Evolutionary conservation across 2,888 invertebrate species (phyloP), one percentile per base, ranked within the genome.

Genomic region (Drosophila prolongata): DNA sequence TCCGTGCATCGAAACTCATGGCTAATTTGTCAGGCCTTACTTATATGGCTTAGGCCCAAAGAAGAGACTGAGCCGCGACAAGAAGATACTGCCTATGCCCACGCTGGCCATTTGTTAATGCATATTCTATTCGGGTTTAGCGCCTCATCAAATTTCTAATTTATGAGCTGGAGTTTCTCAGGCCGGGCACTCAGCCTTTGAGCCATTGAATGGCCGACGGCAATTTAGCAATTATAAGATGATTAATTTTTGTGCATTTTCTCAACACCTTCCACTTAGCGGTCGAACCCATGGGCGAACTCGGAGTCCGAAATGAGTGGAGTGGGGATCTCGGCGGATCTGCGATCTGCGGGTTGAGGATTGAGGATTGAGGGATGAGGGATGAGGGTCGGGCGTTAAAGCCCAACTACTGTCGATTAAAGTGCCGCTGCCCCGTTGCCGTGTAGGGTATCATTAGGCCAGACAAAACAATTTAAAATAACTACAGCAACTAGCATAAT

Each of bases 221-320:
- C 89, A 90, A 88, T 90, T 89, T 90, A 80, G 88, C 88, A 90
- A 90, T 90, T 90, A 90, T 87, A 83, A 80, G 84, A 86, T 86
- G 90, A 90, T 89, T 89, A 87, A 90, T 90, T 77, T 78, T 81
- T 76, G 87, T 77, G 60, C 87, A 88, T 83, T 85, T 88, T 86
- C 79, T 87, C 83, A 87, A 83, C 88, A 83, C 88, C 86, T 82
- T 83, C 86, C 88, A 85, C 76, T 87, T 84, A 82, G 69, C 80
- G 66, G 65, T 49, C 53, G 16, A 64, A 49, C 55, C 19, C 27
- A 9, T 24, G 34, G 30, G 16, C 59, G n/a, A 58, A 46, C 68
- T 37, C n/a, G 27, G 40, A 50, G 53, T 19, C 30, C 46, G 37
- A 57, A 38, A 37, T 56, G 47, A 47, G 46, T 30, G 3, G 27